A percentile compares a stretch with the other conserved stretches of the same genome.
These are phyloP conservation scores for Melanocharis versteri DNA, from an alignment of 2,113 vertebrate species.

Conservation along the genomic window DNA sequence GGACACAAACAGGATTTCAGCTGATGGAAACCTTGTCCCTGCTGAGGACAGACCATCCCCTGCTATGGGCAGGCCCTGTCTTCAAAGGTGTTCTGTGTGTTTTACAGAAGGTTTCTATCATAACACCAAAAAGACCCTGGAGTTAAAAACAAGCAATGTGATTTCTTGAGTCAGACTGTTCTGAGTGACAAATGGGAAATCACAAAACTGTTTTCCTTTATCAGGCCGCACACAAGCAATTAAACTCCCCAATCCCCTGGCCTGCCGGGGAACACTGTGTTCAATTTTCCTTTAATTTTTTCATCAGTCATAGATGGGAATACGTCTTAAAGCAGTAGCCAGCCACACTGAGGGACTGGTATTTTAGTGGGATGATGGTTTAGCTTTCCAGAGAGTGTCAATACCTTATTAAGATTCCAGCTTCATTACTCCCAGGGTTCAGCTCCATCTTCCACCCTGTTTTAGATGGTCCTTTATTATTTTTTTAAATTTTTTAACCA, in stretches of 20 bases:
- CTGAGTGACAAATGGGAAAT: conserved; percentile 10
- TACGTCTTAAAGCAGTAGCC: not conserved
- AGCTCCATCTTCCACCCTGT: not conserved
- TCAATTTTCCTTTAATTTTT: not conserved
- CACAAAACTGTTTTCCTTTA: not conserved
- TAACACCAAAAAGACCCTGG: not conserved
- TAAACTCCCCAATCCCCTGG: not conserved
- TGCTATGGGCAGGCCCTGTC: not conserved
- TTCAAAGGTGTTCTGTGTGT: not conserved
- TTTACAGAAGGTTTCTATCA: not conserved
- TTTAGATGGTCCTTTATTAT: not conserved
- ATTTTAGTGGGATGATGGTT: not conserved
- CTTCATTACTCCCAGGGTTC: not conserved
- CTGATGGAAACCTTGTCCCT: not conserved
- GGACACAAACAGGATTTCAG: not conserved
- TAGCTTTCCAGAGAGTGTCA: not conserved
- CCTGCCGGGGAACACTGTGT: not conserved
- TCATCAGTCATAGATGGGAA: not conserved
- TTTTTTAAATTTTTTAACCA: fast-evolving
- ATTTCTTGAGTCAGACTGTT: not conserved
- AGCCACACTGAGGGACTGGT: not conserved
- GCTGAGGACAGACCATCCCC: not conserved
- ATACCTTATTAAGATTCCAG: not conserved
- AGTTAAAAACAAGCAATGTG: not conserved
- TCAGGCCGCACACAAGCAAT: not conserved